Base-by-base conservation (phyloP, 2,797 vertebrate genomes). In the Fistularia tabacaria region DNA sequence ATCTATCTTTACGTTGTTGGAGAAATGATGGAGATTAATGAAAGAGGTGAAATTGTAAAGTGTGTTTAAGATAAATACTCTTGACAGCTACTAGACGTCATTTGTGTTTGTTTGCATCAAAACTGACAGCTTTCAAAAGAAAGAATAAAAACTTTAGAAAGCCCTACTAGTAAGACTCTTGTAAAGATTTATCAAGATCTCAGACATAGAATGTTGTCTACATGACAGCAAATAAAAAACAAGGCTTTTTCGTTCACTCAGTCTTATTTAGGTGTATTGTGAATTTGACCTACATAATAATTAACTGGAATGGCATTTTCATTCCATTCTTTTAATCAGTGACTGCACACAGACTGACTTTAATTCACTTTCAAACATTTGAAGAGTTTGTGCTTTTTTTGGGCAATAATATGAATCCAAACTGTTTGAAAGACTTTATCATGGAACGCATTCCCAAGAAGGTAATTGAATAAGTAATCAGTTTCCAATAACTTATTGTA, bases 81-180 rank as follows among this genome's bases (percentile, higher is more conserved):
- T n/a, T 55, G 46, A 51, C 48, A 36, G 45, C 50, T 56, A 46
- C 57, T 66, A 48, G 46, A 54, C 56, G 9, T 46, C 25, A 60
- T 69, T n/a, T 55, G 6, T 52, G 57, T 39, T 8, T 9, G 12
- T 36, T 56, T 8, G 11, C 5, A 48, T 54, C 36, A 47, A 54
- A 74, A 46, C 38, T 51, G 46, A 74, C 59, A 45, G 41, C 13
- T 46, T 44, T 52, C 44, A 57, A 57, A 62, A 46, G 25, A 25
- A 25, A 25, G 25, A 25, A 25, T 25, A 25, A 25, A 5, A 25
- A 25, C 25, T 25, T 25, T 25, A 25, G 39, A 40, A 40, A 40
- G 8, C 39, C 10, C 39, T n/a, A n/a, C n/a, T n/a, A n/a, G n/a
- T n/a, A n/a, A n/a, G n/a, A n/a, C n/a, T n/a, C n/a, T n/a, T 40